Evolutionary conservation across 2,797 vertebrate species (phyloP), one percentile per base, ranked within the genome.

Genomic region (Myripristis murdjan): DNA sequence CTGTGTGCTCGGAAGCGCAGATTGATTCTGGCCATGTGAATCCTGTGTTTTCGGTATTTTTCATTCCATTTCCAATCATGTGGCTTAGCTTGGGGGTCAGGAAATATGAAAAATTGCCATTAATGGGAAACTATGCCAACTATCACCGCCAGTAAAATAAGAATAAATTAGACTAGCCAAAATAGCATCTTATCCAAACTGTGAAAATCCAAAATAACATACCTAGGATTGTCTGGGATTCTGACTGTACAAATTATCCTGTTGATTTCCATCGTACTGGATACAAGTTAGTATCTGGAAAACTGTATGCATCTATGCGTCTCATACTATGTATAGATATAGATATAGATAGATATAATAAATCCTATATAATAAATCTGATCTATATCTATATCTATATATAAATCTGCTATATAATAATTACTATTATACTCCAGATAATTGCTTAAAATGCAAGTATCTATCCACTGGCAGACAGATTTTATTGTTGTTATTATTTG

Each of bases 401-500:
- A n/a, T n/a, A n/a, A n/a, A n/a, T n/a, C n/a, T n/a, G n/a, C n/a
- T n/a, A n/a, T n/a, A 6, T 6, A 28, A 28, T 28, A 4, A 6
- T 28, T 28, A 28, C 4, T 28, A 28, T 4, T 6, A 6, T 28
- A 28, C 28, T 28, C 4, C 28, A 28, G 28, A 5, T 28, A 28
- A 28, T 28, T 28, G 4, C 28, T 28, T 28, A 28, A 28, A 28
- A 4, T 28, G 28, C 28, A 28, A 20, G 20, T 20, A 20, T 20
- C 20, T 20, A 20, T 20, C 28, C 16, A 55, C 55, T 55, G 35
- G 55, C 16, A 2, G 7, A 26, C 28, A 31, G 11, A 47, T 60
- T 28, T 1, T 28, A 44, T 71, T 22, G 51, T 52, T 68, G 28
- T 23, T 57, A 70, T 62, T 57, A 56, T 82, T 64, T 70, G 60